Percentiles rank a stretch among this genome's conserved stretches.
Conservation (phyloP, 2,888 invertebrate genomes). For the Argyresthia goedartella region DNA sequence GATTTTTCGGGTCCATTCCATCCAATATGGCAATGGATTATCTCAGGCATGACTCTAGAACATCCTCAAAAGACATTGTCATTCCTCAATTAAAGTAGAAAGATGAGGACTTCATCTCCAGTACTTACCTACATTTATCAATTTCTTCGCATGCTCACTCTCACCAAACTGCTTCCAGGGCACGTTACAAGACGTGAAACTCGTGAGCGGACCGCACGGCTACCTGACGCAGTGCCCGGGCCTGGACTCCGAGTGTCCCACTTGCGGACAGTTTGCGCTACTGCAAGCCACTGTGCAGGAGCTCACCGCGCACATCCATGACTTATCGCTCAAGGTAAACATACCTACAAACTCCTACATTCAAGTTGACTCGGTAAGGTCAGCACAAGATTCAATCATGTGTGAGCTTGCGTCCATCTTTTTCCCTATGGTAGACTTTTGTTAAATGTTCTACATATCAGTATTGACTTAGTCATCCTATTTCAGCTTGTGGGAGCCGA, state of each 20-base stretch:
- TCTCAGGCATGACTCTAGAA: no score
- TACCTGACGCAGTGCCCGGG: conserved; percentile 89
- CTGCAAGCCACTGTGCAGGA: conserved; percentile 86
- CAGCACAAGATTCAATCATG: no score
- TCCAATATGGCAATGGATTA: no score
- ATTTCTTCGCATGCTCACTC: background rate
- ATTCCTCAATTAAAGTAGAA: no score
- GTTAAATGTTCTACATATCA: background rate
- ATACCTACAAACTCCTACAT: background rate
- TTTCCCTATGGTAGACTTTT: no score
- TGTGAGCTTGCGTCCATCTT: no score
- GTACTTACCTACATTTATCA: no score
- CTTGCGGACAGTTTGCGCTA: conserved; percentile 89
- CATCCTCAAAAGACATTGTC: no score
- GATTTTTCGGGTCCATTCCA: no score
- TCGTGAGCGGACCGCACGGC: conserved; percentile 88
- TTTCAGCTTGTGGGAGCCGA: conserved; percentile 85
- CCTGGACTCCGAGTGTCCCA: conserved; percentile 88
- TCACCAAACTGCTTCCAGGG: conserved; percentile 71
- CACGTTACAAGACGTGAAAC: conserved; percentile 87
- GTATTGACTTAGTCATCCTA: no score
- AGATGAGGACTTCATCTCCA: no score
- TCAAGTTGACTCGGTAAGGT: background rate
- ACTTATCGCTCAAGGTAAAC: conserved; percentile 84
- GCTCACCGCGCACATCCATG: conserved; percentile 83